A percentile compares a stretch with the other conserved stretches of the same genome.
phyloP scores from a whole-genome alignment of 2,113 vertebrate species.

The Choloepus hoffmanni region DNA sequence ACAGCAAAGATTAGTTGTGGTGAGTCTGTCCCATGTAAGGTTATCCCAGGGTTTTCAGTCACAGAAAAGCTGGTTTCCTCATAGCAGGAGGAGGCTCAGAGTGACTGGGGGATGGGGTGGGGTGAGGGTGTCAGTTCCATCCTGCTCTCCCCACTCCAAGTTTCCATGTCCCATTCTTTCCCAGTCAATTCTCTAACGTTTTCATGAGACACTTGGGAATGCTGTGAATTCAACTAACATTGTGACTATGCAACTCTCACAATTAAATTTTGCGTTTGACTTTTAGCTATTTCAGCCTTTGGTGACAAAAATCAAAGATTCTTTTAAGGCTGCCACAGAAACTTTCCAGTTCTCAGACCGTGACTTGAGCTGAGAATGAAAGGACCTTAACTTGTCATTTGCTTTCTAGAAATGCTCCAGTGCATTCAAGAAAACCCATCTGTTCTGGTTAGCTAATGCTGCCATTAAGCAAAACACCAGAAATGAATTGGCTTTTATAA shows the following conservation, averaged over 20 bases:
- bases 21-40: background rate
- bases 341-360: background rate
- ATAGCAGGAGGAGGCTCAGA: background rate
- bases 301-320: background rate
- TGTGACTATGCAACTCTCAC: background rate
- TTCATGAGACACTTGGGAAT: background rate
- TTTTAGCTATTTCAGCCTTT: background rate
- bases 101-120: fast-evolving
- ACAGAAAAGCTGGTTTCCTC: background rate
- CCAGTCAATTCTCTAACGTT: background rate
- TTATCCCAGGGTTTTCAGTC: background rate
- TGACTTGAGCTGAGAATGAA: background rate
- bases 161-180: background rate
- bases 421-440: background rate
- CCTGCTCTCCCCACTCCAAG: background rate
- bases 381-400: background rate
- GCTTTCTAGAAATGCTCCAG: background rate
- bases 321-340: background rate
- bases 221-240: background rate
- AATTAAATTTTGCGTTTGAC: background rate
- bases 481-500: too few relatives aligned
- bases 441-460: too few relatives aligned
- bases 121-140: background rate
- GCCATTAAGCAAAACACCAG: too few relatives aligned
- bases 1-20: background rate